A percentile compares a stretch with the other conserved stretches of the same genome.
Evolutionary conservation across 2,797 vertebrate genomes (phyloP).

Genomic region (Melanotaenia trifasciata): DNA sequence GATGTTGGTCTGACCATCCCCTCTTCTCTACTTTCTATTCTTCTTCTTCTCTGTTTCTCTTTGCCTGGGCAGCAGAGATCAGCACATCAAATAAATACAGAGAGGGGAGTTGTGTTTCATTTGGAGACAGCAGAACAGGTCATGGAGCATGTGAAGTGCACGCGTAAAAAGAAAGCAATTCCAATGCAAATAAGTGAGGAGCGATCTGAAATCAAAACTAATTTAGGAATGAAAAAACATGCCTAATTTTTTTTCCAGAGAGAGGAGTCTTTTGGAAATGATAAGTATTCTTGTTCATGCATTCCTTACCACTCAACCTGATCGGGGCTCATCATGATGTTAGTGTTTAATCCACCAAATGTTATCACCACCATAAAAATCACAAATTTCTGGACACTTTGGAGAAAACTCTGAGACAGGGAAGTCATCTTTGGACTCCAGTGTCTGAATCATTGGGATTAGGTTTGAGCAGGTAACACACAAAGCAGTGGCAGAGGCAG

Average conservation of each 20-base stretch:
- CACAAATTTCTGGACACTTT: conserved; percentile 40
- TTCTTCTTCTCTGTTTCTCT: conserved; percentile 46
- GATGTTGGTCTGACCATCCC: conserved; percentile 69
- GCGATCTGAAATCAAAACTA: conserved; percentile 65
- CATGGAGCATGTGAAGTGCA: conserved; percentile 61
- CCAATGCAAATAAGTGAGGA: conserved; percentile 69
- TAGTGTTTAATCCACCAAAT: conserved; percentile 46
- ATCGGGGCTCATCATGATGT: conserved; percentile 42
- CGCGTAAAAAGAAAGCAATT: conserved; percentile 68
- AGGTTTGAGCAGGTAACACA: conserved; percentile 70
- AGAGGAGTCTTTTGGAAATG: conserved; percentile 40
- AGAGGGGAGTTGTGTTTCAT: conserved; percentile 70
- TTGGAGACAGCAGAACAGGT: conserved; percentile 71
- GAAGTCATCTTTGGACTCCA: conserved; percentile 48
- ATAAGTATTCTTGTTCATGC: conserved; percentile 55
- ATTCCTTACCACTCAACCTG: conserved; percentile 60
- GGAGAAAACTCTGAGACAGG: conserved; percentile 24
- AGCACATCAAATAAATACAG: conserved; percentile 82
- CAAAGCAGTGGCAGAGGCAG: conserved; percentile 54
- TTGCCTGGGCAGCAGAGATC: conserved; percentile 73
- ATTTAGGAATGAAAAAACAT: conserved; percentile 62
- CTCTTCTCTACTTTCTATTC: conserved; percentile 53
- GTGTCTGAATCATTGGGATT: conserved; percentile 44
- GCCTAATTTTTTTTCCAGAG: conserved; percentile 59
- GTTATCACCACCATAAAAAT: conserved; percentile 58